A percentile compares a stretch with the other conserved stretches of the same genome.
These are phyloP conservation scores for Papilio aristodemus DNA, from an alignment of 1,140 invertebrate genomes.

Conservation along the genomic window DNA sequence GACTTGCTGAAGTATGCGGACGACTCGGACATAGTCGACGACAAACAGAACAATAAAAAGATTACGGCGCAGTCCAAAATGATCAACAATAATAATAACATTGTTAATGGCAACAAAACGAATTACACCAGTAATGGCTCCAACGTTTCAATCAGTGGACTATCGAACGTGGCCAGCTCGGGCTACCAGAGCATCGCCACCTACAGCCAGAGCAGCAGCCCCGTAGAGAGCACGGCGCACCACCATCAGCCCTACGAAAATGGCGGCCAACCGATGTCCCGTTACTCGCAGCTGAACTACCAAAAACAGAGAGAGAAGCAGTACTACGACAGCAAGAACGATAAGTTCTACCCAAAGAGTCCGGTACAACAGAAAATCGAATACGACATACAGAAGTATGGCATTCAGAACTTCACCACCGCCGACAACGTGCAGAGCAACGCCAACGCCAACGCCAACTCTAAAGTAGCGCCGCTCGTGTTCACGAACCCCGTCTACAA, in stretches of 20 bases:
- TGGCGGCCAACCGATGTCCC: conserved; percentile 71
- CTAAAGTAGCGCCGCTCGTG: conserved; percentile 85
- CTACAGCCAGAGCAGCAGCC: conserved; percentile 93
- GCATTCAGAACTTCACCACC: conserved; percentile 80
- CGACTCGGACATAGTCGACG: conserved; percentile 82
- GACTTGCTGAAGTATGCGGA: conserved; percentile 86
- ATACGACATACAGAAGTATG: conserved; percentile 79
- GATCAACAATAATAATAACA: conserved; percentile 63
- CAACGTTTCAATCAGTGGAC: conserved; percentile 88
- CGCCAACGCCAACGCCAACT: conserved; percentile 76
- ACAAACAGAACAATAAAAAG: conserved; percentile 76
- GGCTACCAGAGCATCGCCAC: conserved; percentile 95
- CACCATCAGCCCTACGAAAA: conserved; percentile 71
- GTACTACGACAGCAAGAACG: conserved; percentile 75
- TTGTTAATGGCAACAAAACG: conserved; percentile 72
- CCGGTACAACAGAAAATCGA: conserved; percentile 80
- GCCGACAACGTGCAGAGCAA: conserved; percentile 78
- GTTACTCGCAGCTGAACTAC: conserved; percentile 76
- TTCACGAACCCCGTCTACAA: conserved; percentile 94
- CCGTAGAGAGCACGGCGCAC: conserved; percentile 86
- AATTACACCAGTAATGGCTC: conserved; percentile 84
- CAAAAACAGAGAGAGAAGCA: conserved; percentile 77
- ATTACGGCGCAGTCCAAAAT: conserved; percentile 71
- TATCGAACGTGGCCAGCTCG: conserved; percentile 91
- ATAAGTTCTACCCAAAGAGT: conserved; percentile 78